Conservation (phyloP, 2,113 vertebrate species). For the Microcebus jonahi region DNA sequence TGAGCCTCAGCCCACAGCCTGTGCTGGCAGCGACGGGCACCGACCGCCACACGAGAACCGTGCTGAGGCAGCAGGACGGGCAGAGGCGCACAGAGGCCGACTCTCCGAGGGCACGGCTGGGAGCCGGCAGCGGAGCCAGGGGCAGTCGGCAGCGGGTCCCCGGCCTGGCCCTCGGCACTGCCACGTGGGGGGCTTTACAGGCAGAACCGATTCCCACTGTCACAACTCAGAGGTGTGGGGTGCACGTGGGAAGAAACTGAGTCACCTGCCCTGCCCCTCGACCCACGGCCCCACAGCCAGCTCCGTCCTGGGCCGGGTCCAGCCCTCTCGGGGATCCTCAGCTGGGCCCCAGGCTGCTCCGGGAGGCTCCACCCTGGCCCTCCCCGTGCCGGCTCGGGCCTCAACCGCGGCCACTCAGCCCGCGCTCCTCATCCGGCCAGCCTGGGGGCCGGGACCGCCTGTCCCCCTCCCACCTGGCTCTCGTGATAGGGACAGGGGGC, state of each 20-base stretch:
- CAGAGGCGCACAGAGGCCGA: rapidly evolving
- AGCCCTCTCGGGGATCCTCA: rapidly evolving
- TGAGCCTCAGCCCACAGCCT: rapidly evolving
- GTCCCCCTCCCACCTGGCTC: background rate
- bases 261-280: rapidly evolving
- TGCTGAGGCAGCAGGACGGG: background rate
- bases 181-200: rapidly evolving
- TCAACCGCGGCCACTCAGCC: background rate
- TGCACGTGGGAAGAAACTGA: too few relatives aligned
- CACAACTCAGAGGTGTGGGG: background rate
- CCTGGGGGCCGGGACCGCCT: background rate
- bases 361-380: background rate
- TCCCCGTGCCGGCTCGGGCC: background rate
- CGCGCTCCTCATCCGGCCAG: background rate
- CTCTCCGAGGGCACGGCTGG: background rate
- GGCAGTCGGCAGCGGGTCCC: background rate
- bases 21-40: rapidly evolving
- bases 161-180: background rate
- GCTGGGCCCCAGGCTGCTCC: background rate
- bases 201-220: rapidly evolving
- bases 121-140: background rate
- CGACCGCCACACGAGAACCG: rapidly evolving
- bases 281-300: background rate
- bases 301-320: background rate
- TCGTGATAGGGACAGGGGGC: too few relatives aligned